Evolutionary conservation across 2,113 vertebrate genomes (phyloP).

Genomic region (Oryzias melastigma): DNA sequence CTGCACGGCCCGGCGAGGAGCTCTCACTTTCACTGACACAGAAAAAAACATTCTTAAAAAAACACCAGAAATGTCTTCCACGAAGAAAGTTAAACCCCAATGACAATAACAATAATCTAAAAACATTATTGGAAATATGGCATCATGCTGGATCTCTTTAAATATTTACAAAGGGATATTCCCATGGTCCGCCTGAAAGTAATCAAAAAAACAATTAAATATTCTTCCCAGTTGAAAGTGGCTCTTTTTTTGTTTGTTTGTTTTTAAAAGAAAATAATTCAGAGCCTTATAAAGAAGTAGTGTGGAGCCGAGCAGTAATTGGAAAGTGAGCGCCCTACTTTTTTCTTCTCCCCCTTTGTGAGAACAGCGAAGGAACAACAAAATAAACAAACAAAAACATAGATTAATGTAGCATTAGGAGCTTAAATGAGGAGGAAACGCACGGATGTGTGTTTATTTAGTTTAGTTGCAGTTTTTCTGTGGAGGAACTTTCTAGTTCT

Average conservation of each 20-base stretch:
- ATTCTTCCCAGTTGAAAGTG: conserved; percentile 78
- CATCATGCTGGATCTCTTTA: conserved; percentile 78
- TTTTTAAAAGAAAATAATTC: conserved; percentile 77
- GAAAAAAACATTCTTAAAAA: not conserved
- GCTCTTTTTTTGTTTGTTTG: conserved; percentile 78
- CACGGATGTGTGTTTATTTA: conserved; percentile 63
- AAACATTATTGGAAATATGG: conserved; percentile 75
- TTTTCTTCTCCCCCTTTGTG: conserved; percentile 56
- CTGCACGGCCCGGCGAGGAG: conserved; percentile 2
- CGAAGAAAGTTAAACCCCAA: conserved; percentile 62
- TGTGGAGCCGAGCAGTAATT: conserved; percentile 71
- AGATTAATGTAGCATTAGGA: conserved; percentile 71
- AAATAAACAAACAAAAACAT: conserved; percentile 71
- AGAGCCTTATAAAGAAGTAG: conserved; percentile 75
- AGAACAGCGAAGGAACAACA: conserved; percentile 69
- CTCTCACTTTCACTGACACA: not conserved
- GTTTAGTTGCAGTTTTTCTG: conserved; percentile 45
- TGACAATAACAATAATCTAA: conserved; percentile 74
- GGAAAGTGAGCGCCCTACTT: conserved; percentile 79
- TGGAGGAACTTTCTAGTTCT: conserved; percentile 38
- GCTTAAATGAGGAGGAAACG: conserved; percentile 69
- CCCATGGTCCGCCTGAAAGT: conserved; percentile 79
- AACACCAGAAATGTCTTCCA: conserved; percentile 23
- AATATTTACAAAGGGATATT: conserved; percentile 81
- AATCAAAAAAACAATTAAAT: conserved; percentile 87